Evolutionary conservation across 23 tunicate species (phyloP), one percentile per base, ranked within the genome.

Genomic region (Styela clava): DNA sequence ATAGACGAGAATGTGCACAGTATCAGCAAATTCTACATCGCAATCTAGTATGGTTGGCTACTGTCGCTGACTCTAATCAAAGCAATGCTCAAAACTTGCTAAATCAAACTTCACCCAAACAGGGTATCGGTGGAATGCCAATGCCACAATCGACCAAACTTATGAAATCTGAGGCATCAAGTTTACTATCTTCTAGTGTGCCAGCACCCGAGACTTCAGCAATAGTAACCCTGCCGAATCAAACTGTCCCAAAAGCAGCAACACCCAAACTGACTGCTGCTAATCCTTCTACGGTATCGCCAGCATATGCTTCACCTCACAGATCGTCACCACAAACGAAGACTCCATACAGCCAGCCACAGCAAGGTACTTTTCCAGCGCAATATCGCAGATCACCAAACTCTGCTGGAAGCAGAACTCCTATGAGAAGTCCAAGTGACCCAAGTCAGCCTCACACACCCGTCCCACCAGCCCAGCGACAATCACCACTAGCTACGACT

Each of bases 31-130:
- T 86, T 2, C 63, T 95, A 68, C 99, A 95, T 69, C 82, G 95
- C 34, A 95, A 95, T 68, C 69, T 95, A 21, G 99, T 95, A 16
- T 95, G 95, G 91, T 65, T 95, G 19, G 99, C 99, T 16, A 95
- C 99, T 18, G 99, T 90, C 25, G 99, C 99, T 30, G 99, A 95
- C 76, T 89, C 96, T 2, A 91, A 90, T 61, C 96, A 91, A 69
- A 56, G 81, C 64, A 44, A 44, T 76, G 62, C 64, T 25, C 81
- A 76, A 22, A 52, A 21, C 35, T 52, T 44, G 27, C 21, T 76
- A 27, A 25, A 27, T 16, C 71, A 67, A 22, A 33, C 81, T 25
- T 36, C 81, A 0, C 81, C 81, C 0, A 76, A 76, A 27, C 78
- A 72, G 28, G 81, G 81, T 35, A 21, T 52, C 19, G 30, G 31